Conservation (phyloP, 2,888 invertebrate species). For the Lepidonotus clava region DNA sequence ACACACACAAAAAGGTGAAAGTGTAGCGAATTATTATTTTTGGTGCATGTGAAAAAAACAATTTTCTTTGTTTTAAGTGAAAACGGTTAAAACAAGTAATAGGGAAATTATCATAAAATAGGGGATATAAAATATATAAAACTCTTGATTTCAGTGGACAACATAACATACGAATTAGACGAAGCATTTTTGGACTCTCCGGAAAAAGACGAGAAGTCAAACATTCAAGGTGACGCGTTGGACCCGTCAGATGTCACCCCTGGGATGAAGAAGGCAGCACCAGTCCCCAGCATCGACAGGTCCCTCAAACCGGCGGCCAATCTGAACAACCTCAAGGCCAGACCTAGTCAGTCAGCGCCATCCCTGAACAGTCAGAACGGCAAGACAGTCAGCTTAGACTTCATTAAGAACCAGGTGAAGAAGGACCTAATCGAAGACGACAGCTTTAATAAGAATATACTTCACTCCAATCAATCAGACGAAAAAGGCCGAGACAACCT, state of each 20-base stretch:
- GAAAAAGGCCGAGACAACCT: too few species aligned
- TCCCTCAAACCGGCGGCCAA: slow-evolving; percentile 46
- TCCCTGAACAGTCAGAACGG: background rate
- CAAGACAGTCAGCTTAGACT: background rate
- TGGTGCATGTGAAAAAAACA: too few species aligned
- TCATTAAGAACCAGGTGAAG: slow-evolving; percentile 32
- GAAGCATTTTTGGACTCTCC: slow-evolving; percentile 66
- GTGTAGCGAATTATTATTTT: too few species aligned
- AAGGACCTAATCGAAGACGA: background rate
- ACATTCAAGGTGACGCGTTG: background rate
- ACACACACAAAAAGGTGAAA: too few species aligned
- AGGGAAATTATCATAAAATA: too few species aligned
- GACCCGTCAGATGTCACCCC: background rate
- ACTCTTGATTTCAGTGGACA: slow-evolving; percentile 73
- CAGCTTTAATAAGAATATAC: background rate
- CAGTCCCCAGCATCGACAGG: slow-evolving; percentile 50
- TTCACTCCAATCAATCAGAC: too few species aligned
- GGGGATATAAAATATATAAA: too few species aligned
- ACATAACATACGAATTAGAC: slow-evolving; percentile 79
- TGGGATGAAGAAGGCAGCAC: background rate
- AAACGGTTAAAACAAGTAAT: too few species aligned
- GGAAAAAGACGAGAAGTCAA: background rate
- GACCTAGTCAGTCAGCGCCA: background rate
- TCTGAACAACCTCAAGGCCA: background rate
- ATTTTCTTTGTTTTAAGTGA: too few species aligned